Evolutionary conservation across 2,888 invertebrate genomes (phyloP).

Genomic region (Ellobium chinense): DNA sequence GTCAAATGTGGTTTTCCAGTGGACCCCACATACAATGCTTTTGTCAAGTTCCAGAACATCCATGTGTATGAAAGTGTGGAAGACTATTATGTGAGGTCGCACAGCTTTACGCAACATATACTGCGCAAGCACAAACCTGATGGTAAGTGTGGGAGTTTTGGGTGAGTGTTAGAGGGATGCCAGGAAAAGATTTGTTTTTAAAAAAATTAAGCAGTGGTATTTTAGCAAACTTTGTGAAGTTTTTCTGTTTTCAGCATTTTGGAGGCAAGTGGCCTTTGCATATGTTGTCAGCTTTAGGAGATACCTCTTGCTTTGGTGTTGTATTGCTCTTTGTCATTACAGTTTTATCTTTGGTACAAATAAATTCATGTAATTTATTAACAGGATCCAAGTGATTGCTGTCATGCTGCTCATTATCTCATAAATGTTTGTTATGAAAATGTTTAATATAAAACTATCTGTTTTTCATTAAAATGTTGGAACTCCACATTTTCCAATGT

Average conservation of each 20-base stretch:
- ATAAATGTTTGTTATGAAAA: not conserved
- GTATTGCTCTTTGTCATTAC: not conserved
- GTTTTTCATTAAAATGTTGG: not conserved
- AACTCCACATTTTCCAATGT: too few species aligned
- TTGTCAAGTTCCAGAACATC: slow-evolving; percentile 74
- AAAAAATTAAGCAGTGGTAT: not conserved
- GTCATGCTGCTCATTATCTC: too few species aligned
- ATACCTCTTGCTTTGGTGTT: not conserved
- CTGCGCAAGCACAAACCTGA: slow-evolving; percentile 81
- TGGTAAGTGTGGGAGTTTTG: slow-evolving; percentile 73
- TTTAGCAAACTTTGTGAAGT: not conserved
- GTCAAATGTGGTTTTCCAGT: slow-evolving; percentile 87
- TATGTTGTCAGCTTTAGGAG: not conserved
- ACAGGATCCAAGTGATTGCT: too few species aligned
- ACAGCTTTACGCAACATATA: slow-evolving; percentile 82
- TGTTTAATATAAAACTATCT: too few species aligned
- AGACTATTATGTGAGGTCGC: slow-evolving; percentile 85
- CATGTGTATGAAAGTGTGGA: slow-evolving; percentile 83
- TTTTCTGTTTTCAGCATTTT: not conserved
- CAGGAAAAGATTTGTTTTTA: not conserved
- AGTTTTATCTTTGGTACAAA: not conserved
- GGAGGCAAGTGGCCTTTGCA: not conserved
- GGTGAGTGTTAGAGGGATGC: too few species aligned
- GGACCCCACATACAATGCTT: slow-evolving; percentile 85
- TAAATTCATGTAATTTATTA: too few species aligned